Conservation (phyloP, 2,888 invertebrate genomes). For the Blomia tropicalis region DNA sequence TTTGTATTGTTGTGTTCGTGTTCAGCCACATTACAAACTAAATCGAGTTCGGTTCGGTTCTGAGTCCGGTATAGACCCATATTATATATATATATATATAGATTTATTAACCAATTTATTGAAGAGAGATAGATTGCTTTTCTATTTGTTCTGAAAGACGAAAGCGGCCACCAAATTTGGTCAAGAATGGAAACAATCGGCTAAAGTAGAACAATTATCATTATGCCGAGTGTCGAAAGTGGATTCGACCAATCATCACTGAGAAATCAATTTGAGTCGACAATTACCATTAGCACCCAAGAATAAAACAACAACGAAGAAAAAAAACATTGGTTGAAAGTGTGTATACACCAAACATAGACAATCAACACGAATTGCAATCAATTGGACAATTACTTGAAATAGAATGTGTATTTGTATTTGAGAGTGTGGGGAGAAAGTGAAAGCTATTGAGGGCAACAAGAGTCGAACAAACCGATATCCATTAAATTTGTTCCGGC, state of each 20-base stretch:
- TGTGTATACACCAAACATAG: not conserved
- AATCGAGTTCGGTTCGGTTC: too few relatives aligned
- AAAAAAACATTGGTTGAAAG: too few relatives aligned
- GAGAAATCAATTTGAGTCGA: constrained; percentile 12
- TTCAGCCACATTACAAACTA: not conserved
- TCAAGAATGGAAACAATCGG: not conserved
- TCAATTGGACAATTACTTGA: constrained; percentile 14
- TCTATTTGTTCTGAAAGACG: not conserved
- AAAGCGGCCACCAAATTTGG: not conserved
- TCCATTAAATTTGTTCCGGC: not conserved
- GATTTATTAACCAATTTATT: constrained; percentile 14
- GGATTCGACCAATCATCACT: constrained; percentile 5
- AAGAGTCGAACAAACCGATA: not conserved
- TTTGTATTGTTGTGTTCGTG: constrained; percentile 7
- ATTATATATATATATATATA: too few relatives aligned
- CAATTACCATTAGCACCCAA: constrained; percentile 15
- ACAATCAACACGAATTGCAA: not conserved
- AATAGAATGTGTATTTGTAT: not conserved
- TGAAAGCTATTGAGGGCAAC: not conserved
- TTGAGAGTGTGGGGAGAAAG: too few relatives aligned
- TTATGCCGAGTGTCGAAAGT: constrained; percentile 6
- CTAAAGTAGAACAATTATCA: not conserved
- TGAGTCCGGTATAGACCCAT: too few relatives aligned
- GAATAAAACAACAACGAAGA: too few relatives aligned
- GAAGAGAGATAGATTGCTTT: constrained; percentile 12